Base-by-base conservation (phyloP, 2,113 vertebrate genomes). In the Enhydra lutris region DNA sequence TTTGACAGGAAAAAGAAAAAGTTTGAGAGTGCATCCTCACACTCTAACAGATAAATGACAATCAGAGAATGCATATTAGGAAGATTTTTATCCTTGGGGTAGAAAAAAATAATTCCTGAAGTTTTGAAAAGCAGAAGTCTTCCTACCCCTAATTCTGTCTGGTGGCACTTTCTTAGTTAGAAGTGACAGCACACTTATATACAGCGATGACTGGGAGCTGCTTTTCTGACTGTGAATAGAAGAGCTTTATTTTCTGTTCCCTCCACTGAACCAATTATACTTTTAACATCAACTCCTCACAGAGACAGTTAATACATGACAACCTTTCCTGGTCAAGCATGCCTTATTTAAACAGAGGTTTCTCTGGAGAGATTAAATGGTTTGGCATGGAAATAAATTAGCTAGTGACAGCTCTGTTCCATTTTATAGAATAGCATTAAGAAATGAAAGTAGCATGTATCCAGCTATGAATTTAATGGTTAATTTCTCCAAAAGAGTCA, bases 251-350 rank as follows among this genome's bases (percentile, higher is more conserved):
- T 97, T 94, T 93, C 73, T 92, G 34, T 84, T 94, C 90, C 91
- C 55, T 86, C 42, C 63, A 83, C 71, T 89, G 76, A 96, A 92
- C 79, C 95, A 97, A 96, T 96, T 97, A 88, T 86, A 96, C 67
- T 89, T 97, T 96, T 96, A 95, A 92, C 89, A 97, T 91, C 94
- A 94, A 15, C 97, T 97, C 94, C 96, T 89, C 92, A 95, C 71
- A 78, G 94, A 97, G 95, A 94, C 78, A 94, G 97, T 95, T 98
- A 97, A 97, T 96, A 95, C 95, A 95, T 97, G 95, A 96, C 97
- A 97, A 92, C 88, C 97, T 98, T 96, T 97, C 95, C 92, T 98
- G 96, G 96, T 98, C 88, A 97, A 94, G 95, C 83, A 89, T 91
- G 31, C 89, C 80, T 98, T 98, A 95, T 91, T 98, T 97, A 98